Evolutionary conservation across 2,888 invertebrate species (phyloP).

Genomic region (Graphium colonna): DNA sequence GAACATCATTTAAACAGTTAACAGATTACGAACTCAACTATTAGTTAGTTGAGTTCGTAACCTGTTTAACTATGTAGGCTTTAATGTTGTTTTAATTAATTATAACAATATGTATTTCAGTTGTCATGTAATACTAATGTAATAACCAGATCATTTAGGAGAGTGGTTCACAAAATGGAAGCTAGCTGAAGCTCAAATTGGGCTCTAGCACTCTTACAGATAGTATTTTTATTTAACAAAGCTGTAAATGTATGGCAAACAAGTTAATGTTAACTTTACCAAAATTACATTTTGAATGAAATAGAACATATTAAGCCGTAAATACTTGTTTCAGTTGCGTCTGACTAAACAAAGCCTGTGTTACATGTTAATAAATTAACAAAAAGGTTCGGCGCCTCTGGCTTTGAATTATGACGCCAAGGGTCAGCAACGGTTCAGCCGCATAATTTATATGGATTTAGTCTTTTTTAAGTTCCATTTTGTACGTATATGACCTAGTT

Average conservation of each 20-base stretch:
- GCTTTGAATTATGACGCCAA: conserved; percentile 44
- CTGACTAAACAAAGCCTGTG: conserved; percentile 8
- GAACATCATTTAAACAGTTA: too few species aligned
- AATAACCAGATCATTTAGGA: too few species aligned
- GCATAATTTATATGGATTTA: conserved; percentile 42
- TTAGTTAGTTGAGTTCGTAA: too few species aligned
- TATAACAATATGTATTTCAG: too few species aligned
- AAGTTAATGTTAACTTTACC: neutral
- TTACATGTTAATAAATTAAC: conserved; percentile 46
- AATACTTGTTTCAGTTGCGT: conserved; percentile 6
- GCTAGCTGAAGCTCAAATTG: too few species aligned
- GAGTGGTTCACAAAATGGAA: too few species aligned
- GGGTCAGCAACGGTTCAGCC: conserved; percentile 42
- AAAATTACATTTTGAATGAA: neutral
- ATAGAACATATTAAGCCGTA: conserved; percentile 10
- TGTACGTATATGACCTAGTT: conserved; percentile 19
- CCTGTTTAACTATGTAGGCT: too few species aligned
- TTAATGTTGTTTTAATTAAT: too few species aligned
- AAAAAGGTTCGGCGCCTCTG: conserved; percentile 45
- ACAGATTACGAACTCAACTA: too few species aligned
- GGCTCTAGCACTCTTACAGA: too few species aligned
- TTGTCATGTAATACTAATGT: too few species aligned
- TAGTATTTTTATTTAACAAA: neutral
- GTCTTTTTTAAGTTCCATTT: conserved; percentile 32
- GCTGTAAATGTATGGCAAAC: too few species aligned